These are phyloP conservation scores for Latrodectus hesperus DNA, from an alignment of 2,888 invertebrate genomes.

Conservation along the genomic window DNA sequence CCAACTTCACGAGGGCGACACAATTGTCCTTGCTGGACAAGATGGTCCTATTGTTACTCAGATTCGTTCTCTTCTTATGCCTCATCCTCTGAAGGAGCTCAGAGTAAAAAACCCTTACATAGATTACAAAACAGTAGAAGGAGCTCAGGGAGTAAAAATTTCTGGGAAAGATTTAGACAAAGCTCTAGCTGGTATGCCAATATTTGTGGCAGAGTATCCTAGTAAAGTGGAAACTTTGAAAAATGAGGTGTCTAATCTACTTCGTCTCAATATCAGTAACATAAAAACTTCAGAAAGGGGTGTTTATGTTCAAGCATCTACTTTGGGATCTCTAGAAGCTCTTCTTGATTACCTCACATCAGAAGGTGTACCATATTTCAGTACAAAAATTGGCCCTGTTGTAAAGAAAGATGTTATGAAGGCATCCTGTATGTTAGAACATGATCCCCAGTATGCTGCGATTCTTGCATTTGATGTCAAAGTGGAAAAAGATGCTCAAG, in stretches of 20 bases:
- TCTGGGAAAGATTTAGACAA: constrained; percentile 98
- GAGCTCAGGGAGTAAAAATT: constrained; percentile 98
- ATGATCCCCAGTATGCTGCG: constrained; percentile 95
- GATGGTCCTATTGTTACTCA: constrained; percentile 99
- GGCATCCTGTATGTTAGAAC: constrained; percentile 99
- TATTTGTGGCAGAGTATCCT: constrained; percentile 91
- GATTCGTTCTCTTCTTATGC: constrained; percentile 96
- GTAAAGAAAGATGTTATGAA: constrained; percentile 99
- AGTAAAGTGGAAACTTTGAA: constrained; percentile 93
- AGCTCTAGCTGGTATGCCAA: constrained; percentile 92
- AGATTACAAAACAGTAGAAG: constrained; percentile 93
- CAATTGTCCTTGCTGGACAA: constrained; percentile 95
- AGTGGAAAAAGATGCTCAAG: constrained; percentile 97
- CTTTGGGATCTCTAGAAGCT: constrained; percentile 97
- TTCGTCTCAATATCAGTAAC: constrained; percentile 90
- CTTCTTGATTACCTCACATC: constrained; percentile 91
- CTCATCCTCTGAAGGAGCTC: constrained; percentile 97
- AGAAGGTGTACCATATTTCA: constrained; percentile 97
- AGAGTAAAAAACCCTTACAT: constrained; percentile 92
- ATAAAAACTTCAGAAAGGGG: constrained; percentile 94
- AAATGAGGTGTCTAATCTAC: constrained; percentile 89
- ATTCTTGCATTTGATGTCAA: constrained; percentile 99
- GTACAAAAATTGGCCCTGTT: constrained; percentile 98
- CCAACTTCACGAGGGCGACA: constrained; percentile 92
- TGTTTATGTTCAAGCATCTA: constrained; percentile 98